phyloP scores from a whole-genome alignment of 1,140 invertebrate genomes.

The Caenorhabditis brenneri region DNA sequence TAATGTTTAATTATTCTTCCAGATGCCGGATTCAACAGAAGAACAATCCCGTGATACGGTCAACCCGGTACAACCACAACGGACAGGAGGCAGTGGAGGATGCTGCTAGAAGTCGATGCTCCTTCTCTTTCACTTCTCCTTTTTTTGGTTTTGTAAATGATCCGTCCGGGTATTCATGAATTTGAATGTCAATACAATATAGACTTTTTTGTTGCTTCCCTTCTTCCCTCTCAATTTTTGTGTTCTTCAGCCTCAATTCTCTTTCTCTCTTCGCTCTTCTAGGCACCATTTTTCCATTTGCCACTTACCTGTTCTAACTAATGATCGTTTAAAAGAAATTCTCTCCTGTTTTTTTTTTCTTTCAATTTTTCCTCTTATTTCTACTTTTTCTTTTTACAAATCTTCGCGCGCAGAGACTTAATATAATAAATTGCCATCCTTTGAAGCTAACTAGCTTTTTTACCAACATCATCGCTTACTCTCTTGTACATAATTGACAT shows the following conservation, averaged over 20 bases:
- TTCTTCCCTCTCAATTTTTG: neutral
- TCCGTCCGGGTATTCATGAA: conserved; percentile 29
- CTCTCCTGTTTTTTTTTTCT: neutral
- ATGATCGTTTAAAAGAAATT: conserved; percentile 3
- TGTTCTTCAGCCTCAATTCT: no score
- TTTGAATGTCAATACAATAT: conserved; percentile 28
- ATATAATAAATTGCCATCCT: conserved; percentile 23
- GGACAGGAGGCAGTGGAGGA: conserved; percentile 3
- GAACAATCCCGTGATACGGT: neutral
- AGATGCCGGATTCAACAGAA: conserved; percentile 14
- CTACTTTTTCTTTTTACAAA: neutral
- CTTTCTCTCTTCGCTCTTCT: neutral
- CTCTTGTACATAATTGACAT: conserved; percentile 38
- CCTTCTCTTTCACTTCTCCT: neutral
- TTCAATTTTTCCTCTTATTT: neutral
- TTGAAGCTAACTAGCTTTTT: conserved; percentile 8
- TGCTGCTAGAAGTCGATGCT: neutral
- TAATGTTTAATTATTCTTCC: neutral
- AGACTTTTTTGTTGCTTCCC: neutral
- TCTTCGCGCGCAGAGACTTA: conserved; percentile 20
- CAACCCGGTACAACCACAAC: conserved; percentile 10
- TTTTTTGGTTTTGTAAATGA: conserved; percentile 25
- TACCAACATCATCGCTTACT: neutral
- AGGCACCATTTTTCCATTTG: neutral
- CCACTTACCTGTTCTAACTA: conserved; percentile 33